Conservation (phyloP, 2,113 vertebrate genomes). For the Protomyctophum bolini region DNA sequence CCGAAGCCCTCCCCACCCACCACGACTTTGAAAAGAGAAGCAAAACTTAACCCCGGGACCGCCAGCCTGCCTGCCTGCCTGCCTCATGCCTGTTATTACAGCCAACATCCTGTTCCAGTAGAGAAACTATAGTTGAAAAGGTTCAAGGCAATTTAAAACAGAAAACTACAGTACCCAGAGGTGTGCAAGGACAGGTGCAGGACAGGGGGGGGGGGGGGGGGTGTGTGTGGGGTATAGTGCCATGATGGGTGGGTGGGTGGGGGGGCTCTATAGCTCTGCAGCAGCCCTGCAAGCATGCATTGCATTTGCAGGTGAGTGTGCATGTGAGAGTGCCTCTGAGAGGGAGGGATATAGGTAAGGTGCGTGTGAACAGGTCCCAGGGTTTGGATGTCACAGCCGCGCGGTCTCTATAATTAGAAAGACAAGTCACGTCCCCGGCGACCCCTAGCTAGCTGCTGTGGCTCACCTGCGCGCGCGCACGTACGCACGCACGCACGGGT, state of each 20-base stretch:
- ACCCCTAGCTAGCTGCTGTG: conserved; percentile 45
- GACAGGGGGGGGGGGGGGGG: no score
- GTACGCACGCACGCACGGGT: conserved; percentile 2
- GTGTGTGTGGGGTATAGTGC: no score
- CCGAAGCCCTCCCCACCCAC: conserved; percentile 56
- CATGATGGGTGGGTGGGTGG: conserved; percentile 1
- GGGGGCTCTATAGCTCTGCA: not conserved
- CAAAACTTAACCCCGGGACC: conserved; percentile 25
- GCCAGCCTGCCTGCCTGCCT: no score
- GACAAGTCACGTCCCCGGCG: conserved; percentile 63
- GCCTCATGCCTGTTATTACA: conserved; percentile 47
- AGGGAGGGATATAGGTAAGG: conserved; percentile 51
- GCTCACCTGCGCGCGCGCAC: conserved; percentile 65
- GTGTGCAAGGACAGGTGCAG: no score
- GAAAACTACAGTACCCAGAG: conserved; percentile 43
- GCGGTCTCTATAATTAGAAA: conserved; percentile 78
- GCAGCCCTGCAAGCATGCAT: not conserved
- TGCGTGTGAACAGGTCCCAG: conserved; percentile 73
- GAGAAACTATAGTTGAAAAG: conserved; percentile 25
- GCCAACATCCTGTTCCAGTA: conserved; percentile 49
- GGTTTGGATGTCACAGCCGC: conserved; percentile 79
- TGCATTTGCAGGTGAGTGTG: not conserved
- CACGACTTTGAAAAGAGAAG: conserved; percentile 33
- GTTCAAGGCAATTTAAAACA: conserved; percentile 41
- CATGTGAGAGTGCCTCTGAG: not conserved